These are phyloP conservation scores for Catharus bicknelli DNA, from an alignment of 2,113 vertebrate genomes.

Conservation along the genomic window DNA sequence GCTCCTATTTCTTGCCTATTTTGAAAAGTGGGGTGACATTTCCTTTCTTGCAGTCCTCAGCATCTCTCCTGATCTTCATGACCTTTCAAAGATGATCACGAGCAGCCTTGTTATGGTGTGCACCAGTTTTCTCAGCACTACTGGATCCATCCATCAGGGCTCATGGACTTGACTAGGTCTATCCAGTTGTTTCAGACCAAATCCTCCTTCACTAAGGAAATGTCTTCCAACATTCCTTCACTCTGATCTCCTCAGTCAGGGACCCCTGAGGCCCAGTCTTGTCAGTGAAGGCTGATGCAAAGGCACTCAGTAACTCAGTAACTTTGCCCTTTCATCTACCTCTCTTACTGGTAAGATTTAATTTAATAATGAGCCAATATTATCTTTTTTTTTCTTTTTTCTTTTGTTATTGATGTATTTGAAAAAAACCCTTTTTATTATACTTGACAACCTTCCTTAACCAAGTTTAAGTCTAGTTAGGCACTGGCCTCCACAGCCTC, in stretches of 20 bases:
- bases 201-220: neutral
- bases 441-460: neutral
- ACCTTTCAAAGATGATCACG: neutral
- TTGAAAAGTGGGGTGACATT: neutral
- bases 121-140: neutral
- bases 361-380: neutral
- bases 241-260: neutral
- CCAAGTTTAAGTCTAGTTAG: neutral
- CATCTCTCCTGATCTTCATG: neutral
- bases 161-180: neutral
- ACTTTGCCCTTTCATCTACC: neutral
- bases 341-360: neutral
- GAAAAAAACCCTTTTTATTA: neutral
- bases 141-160: neutral
- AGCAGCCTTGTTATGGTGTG: fast-evolving
- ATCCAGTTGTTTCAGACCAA: neutral
- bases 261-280: neutral
- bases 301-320: neutral
- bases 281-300: neutral
- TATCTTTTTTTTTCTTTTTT: neutral
- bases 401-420: neutral
- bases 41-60: neutral
- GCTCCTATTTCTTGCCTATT: neutral
- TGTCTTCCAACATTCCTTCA: neutral
- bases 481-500: neutral